phyloP scores from a whole-genome alignment of 2,797 vertebrate genomes.

The Argentina silus region DNA sequence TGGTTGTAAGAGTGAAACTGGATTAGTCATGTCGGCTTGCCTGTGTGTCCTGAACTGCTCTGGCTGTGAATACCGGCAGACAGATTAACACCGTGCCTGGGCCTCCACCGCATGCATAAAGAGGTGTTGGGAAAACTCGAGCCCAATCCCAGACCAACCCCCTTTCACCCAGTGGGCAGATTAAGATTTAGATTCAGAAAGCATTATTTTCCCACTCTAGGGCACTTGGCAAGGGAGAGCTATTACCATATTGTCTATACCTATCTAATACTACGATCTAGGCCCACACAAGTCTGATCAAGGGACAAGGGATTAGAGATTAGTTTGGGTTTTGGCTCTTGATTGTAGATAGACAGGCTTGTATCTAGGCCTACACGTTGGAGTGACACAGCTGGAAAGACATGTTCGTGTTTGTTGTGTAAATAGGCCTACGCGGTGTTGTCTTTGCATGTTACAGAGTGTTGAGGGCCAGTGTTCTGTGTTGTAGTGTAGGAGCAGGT shows the following conservation, averaged over 20 bases:
- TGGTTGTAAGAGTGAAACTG: slow-evolving; percentile 51
- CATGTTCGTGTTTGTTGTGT: background rate
- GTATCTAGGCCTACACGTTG: background rate
- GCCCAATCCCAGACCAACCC: slow-evolving; percentile 67
- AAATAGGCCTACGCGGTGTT: background rate
- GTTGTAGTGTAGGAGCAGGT: slow-evolving; percentile 29
- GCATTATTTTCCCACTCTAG: too few relatives aligned
- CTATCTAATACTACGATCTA: too few relatives aligned
- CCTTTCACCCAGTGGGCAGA: slow-evolving; percentile 40
- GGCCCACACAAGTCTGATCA: too few relatives aligned
- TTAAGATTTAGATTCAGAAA: too few relatives aligned
- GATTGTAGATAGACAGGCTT: too few relatives aligned
- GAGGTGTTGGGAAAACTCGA: slow-evolving; percentile 64
- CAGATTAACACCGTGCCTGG: slow-evolving; percentile 73
- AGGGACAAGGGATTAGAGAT: too few relatives aligned
- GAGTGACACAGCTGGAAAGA: background rate
- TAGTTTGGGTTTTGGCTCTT: too few relatives aligned
- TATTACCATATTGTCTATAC: too few relatives aligned
- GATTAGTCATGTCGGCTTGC: slow-evolving; percentile 61
- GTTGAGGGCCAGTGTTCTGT: background rate
- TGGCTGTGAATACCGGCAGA: slow-evolving; percentile 66
- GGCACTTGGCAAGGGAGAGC: too few relatives aligned
- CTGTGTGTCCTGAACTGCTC: slow-evolving; percentile 71
- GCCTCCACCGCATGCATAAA: slow-evolving; percentile 61
- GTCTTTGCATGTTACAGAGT: background rate